Percentiles rank a stretch among this genome's conserved stretches.
These are phyloP conservation scores for Eugnorisma glareosa DNA, from an alignment of 2,888 invertebrate species.

Conservation along the genomic window DNA sequence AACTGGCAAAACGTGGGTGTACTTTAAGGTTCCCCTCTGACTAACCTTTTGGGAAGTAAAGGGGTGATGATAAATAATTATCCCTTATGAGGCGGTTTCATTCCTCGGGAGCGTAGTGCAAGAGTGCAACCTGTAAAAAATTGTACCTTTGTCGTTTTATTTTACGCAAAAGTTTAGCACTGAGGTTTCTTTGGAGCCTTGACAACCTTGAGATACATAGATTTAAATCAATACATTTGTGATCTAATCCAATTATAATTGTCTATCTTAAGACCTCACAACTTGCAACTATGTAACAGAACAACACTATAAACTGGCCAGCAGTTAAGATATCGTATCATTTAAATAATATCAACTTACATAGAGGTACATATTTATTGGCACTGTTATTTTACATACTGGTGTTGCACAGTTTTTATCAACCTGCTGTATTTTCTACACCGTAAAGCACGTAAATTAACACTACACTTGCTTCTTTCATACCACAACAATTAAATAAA, in stretches of 20 bases:
- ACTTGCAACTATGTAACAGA: not conserved
- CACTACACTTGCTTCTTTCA: too few relatives aligned
- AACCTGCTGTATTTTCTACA: not conserved
- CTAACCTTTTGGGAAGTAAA: too few relatives aligned
- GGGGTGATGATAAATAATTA: too few relatives aligned
- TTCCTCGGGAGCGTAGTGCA: not conserved
- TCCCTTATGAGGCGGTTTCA: not conserved
- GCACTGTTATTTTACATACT: not conserved
- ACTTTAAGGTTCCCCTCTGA: too few relatives aligned
- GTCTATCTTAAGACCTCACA: not conserved
- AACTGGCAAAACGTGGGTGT: too few relatives aligned
- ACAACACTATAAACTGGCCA: not conserved
- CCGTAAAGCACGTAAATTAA: too few relatives aligned
- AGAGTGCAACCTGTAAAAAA: not conserved
- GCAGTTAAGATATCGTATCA: slow-evolving; percentile 6
- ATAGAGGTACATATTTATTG: not conserved
- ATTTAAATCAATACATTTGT: not conserved
- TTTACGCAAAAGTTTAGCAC: not conserved
- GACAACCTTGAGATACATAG: not conserved
- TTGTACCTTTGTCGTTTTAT: not conserved
- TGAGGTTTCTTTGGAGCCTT: not conserved
- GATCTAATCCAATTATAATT: not conserved
- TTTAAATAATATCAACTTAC: not conserved
- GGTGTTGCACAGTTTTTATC: not conserved
- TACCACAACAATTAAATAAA: too few relatives aligned